Evolutionary conservation across 2,888 invertebrate genomes (phyloP).

Genomic region (Aphodius granarius): DNA sequence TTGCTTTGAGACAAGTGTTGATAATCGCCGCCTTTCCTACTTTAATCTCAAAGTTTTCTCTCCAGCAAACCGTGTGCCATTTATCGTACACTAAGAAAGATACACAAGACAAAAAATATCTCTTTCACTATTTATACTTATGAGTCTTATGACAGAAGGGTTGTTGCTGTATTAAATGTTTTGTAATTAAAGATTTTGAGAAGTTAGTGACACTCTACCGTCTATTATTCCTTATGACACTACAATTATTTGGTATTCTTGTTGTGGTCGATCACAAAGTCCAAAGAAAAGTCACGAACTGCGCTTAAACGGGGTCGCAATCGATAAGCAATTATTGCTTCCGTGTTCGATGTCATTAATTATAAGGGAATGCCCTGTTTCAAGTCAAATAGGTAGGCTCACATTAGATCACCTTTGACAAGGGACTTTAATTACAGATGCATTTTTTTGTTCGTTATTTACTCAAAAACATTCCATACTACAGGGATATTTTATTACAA

Average conservation of each 20-base stretch:
- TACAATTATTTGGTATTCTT: background rate
- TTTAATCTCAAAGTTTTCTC: background rate
- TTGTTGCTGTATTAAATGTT: too few species aligned
- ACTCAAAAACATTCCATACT: too few species aligned
- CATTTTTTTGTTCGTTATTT: background rate
- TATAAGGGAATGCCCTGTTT: slow-evolving; percentile 1
- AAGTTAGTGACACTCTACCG: too few species aligned
- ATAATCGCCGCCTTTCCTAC: background rate
- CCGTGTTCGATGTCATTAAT: slow-evolving; percentile 4
- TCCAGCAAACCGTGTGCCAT: background rate
- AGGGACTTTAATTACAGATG: background rate
- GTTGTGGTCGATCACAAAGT: background rate
- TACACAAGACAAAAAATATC: background rate
- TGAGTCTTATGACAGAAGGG: too few species aligned
- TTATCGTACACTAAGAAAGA: background rate
- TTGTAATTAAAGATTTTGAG: too few species aligned
- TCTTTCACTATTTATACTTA: background rate
- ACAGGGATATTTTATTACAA: too few species aligned
- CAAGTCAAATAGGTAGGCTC: slow-evolving; percentile 7
- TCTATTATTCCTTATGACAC: too few species aligned
- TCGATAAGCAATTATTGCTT: slow-evolving; percentile 14
- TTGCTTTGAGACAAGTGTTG: background rate
- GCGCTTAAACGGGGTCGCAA: background rate
- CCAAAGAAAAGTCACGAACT: background rate
- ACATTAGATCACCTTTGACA: background rate